These are phyloP conservation scores for Smutsia gigantea DNA, from an alignment of 2,797 vertebrate genomes.

Conservation along the genomic window DNA sequence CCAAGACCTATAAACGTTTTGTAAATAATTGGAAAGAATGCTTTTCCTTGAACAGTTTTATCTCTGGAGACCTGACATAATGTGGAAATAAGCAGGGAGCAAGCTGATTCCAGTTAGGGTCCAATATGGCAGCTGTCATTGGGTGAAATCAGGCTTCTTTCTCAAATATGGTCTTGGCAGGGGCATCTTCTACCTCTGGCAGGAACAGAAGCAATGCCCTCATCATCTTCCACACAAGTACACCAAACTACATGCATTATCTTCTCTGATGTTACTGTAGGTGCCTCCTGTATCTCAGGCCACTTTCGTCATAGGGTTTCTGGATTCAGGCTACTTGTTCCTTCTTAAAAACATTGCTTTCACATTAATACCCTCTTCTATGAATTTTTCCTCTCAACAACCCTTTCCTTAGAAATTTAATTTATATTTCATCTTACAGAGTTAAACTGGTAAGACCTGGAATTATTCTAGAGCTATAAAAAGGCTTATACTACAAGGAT, in stretches of 20 bases:
- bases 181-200: not conserved
- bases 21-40: not conserved
- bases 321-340: not conserved
- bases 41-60: not conserved
- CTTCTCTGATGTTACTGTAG: not conserved
- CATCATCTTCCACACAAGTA: not conserved
- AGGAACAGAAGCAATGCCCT: not conserved
- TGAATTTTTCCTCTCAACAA: not conserved
- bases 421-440: not conserved
- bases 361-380: not conserved
- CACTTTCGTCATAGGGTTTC: not conserved
- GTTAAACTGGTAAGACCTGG: not conserved
- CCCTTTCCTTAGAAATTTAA: not conserved
- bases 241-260: not conserved
- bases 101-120: not conserved
- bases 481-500: not conserved
- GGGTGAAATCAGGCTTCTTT: not conserved
- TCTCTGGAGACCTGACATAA: not conserved
- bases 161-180: not conserved
- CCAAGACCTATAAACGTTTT: not conserved
- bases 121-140: not conserved
- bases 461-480: not conserved
- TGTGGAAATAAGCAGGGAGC: not conserved
- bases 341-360: not conserved
- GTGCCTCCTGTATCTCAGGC: not conserved